These are phyloP conservation scores for Agapetus fuscipes DNA, from an alignment of 2,888 invertebrate genomes.

Conservation along the genomic window DNA sequence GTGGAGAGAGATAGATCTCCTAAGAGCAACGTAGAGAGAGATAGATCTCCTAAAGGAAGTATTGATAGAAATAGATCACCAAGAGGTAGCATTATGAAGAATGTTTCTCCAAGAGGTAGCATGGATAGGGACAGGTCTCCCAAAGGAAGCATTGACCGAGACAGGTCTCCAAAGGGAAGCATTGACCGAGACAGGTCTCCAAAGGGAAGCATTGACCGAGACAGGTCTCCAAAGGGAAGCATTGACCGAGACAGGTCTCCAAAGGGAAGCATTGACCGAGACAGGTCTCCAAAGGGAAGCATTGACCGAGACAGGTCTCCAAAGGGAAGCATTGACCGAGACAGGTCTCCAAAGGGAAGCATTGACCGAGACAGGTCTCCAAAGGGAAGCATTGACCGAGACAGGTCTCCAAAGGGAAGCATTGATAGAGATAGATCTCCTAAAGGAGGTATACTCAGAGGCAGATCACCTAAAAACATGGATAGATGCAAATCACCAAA, in stretches of 20 bases:
- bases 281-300: slow-evolving; percentile 29
- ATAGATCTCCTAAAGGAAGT: slow-evolving; percentile 27
- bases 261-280: slow-evolving; percentile 38
- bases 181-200: slow-evolving; percentile 40
- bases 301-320: slow-evolving; percentile 40
- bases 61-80: no score
- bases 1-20: slow-evolving; percentile 13
- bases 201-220: slow-evolving; percentile 34
- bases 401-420: slow-evolving; percentile 27
- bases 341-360: slow-evolving; percentile 40
- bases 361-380: slow-evolving; percentile 40
- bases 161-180: slow-evolving; percentile 12
- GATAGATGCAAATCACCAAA: slow-evolving; percentile 34
- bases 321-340: slow-evolving; percentile 27
- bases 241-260: slow-evolving; percentile 25
- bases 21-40: slow-evolving; percentile 30
- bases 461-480: slow-evolving; percentile 25
- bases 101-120: no score
- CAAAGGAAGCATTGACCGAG: slow-evolving; percentile 15
- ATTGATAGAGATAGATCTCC: slow-evolving; percentile 50
- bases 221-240: slow-evolving; percentile 34
- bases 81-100: no score
- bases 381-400: slow-evolving; percentile 33
- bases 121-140: slow-evolving; percentile 14
- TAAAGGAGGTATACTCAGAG: slow-evolving; percentile 36